phyloP scores from a whole-genome alignment of 2,888 invertebrate genomes.

The Calliopum simillimum region DNA sequence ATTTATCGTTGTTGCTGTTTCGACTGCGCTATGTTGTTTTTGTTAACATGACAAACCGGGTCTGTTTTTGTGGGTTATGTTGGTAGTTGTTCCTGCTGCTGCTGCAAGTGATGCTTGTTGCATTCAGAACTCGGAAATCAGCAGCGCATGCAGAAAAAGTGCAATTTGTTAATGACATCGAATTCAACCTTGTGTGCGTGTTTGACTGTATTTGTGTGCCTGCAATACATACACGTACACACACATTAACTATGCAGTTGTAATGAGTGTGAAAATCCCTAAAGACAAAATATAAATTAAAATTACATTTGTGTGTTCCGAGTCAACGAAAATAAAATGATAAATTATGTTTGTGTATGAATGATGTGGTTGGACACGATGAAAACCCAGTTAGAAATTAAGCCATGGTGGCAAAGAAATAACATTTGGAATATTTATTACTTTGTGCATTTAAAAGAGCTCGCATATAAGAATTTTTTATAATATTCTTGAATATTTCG shows the following conservation, averaged over 20 bases:
- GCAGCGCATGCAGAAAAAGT: neutral
- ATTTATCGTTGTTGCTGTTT: neutral
- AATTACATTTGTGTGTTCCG: neutral
- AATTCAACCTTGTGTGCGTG: neutral
- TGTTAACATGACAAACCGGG: too few relatives aligned
- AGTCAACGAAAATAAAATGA: neutral
- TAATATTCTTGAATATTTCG: too few relatives aligned
- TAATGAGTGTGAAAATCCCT: neutral
- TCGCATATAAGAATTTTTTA: too few relatives aligned
- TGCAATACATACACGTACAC: neutral
- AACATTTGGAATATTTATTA: too few relatives aligned
- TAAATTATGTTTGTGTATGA: too few relatives aligned
- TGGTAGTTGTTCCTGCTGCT: neutral
- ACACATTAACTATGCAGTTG: neutral
- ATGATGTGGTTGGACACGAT: too few relatives aligned
- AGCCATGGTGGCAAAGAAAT: too few relatives aligned
- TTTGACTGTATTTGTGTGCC: neutral
- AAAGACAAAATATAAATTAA: neutral
- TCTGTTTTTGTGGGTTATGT: neutral
- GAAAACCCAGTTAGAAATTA: too few relatives aligned
- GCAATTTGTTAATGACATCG: constrained; percentile 12
- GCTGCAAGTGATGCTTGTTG: neutral
- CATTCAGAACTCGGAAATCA: too few relatives aligned
- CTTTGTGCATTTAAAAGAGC: too few relatives aligned
- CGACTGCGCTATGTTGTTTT: neutral